Evolutionary conservation across 2,888 invertebrate species (phyloP).

Genomic region (Thereva nobilitata): DNA sequence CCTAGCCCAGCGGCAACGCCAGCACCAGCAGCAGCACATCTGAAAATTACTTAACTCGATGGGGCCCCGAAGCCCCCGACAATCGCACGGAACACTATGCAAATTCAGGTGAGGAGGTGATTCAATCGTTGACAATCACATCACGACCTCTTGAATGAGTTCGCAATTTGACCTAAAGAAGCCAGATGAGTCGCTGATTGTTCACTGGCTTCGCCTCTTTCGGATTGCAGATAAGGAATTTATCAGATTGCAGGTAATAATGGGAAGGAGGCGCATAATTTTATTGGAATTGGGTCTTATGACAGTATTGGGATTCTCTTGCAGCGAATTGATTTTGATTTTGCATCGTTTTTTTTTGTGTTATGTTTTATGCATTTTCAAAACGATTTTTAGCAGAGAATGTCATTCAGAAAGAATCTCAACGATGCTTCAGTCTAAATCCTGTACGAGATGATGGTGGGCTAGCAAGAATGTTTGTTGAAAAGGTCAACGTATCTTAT

Average conservation of each 20-base stretch:
- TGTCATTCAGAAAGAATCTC: too few relatives aligned
- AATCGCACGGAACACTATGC: constrained; percentile 16
- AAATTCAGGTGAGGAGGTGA: constrained; percentile 32
- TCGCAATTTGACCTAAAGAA: constrained; percentile 34
- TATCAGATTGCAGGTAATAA: constrained; percentile 21
- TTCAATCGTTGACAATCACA: constrained; percentile 32
- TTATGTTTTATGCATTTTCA: too few relatives aligned
- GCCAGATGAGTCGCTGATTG: constrained; percentile 30
- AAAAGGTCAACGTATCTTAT: too few relatives aligned
- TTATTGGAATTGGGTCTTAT: background rate
- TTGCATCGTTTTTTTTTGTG: too few relatives aligned
- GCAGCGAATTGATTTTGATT: background rate
- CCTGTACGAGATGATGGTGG: too few relatives aligned
- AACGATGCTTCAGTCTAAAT: too few relatives aligned
- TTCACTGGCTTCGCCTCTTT: constrained; percentile 28
- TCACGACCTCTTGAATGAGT: constrained; percentile 33
- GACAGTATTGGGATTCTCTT: constrained; percentile 1
- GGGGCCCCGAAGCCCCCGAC: background rate
- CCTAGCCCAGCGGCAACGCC: constrained; percentile 12
- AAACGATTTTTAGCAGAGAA: too few relatives aligned
- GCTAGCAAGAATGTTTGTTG: too few relatives aligned
- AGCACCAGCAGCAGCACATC: background rate
- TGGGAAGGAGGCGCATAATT: constrained; percentile 16
- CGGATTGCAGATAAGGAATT: constrained; percentile 16
- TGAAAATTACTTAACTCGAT: constrained; percentile 22